A percentile compares a stretch with the other conserved stretches of the same genome.
Conservation (phyloP, 2,888 invertebrate genomes). For the Pyralis farinalis region DNA sequence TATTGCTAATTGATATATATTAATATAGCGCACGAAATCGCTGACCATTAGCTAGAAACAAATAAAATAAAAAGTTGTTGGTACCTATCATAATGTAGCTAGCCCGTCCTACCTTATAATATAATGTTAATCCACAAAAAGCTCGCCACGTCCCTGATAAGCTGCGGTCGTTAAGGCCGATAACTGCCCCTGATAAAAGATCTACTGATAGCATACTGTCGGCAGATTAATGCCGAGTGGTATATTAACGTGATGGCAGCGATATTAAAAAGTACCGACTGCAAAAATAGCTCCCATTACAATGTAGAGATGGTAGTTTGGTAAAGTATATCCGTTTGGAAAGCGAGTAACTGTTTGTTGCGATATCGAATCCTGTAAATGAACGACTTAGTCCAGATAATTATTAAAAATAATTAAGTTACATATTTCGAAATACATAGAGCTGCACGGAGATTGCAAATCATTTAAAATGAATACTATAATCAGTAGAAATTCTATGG, state of each 20-base stretch:
- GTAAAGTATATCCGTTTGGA: background rate
- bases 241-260: conserved; percentile 12
- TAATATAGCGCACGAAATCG: too few species aligned
- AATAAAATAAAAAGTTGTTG: too few species aligned
- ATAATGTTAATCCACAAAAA: conserved; percentile 28
- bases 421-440: too few species aligned
- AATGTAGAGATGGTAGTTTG: background rate
- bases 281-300: background rate
- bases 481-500: too few species aligned
- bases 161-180: conserved; percentile 29
- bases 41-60: too few species aligned
- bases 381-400: too few species aligned
- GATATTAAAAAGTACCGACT: conserved; percentile 8
- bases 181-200: conserved; percentile 28
- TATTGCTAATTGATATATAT: too few species aligned
- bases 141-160: conserved; percentile 31
- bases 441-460: too few species aligned
- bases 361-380: too few species aligned
- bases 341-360: too few species aligned
- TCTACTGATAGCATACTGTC: conserved; percentile 22
- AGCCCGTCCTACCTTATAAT: conserved; percentile 16
- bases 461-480: too few species aligned
- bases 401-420: too few species aligned
- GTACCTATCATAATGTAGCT: background rate
- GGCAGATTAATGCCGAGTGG: conserved; percentile 22